Evolutionary conservation across 2,113 vertebrate genomes (phyloP).

Genomic region (Tychaedon coryphoeus): DNA sequence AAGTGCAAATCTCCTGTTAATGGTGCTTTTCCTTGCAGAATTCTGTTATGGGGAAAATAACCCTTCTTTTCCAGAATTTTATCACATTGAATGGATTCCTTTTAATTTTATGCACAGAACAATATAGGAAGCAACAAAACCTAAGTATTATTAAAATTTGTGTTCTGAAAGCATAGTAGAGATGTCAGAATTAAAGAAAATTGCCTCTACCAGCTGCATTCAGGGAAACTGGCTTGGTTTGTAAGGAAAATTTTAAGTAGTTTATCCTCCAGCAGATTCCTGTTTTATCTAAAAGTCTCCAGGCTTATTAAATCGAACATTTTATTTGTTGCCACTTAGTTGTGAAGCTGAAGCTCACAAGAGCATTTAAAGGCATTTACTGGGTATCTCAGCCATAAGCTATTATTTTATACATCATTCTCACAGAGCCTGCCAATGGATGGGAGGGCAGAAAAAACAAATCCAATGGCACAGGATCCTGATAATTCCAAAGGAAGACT

Average conservation of each 20-base stretch:
- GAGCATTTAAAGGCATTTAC: slow-evolving; percentile 19
- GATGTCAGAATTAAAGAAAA: neutral
- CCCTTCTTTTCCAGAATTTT: neutral
- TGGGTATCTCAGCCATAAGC: neutral
- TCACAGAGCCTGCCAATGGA: neutral
- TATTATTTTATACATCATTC: neutral
- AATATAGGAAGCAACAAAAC: neutral
- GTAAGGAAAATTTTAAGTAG: neutral
- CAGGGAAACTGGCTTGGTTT: neutral
- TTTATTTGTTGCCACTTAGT: slow-evolving; percentile 3
- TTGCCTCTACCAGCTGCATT: neutral
- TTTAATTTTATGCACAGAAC: neutral
- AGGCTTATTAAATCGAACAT: slow-evolving; percentile 19
- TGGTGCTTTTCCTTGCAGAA: neutral
- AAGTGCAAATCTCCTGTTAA: neutral
- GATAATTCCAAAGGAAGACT: neutral
- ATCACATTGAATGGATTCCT: neutral
- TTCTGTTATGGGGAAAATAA: neutral
- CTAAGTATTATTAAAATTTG: neutral
- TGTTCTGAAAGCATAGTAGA: neutral
- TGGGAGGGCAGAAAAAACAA: neutral
- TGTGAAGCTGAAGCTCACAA: neutral
- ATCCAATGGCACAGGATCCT: neutral
- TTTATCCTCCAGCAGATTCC: neutral
- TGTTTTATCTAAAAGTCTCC: neutral